Percentiles rank a stretch among this genome's conserved stretches.
Evolutionary conservation across 2,888 invertebrate genomes (phyloP).

Genomic region (Merodon equestris): DNA sequence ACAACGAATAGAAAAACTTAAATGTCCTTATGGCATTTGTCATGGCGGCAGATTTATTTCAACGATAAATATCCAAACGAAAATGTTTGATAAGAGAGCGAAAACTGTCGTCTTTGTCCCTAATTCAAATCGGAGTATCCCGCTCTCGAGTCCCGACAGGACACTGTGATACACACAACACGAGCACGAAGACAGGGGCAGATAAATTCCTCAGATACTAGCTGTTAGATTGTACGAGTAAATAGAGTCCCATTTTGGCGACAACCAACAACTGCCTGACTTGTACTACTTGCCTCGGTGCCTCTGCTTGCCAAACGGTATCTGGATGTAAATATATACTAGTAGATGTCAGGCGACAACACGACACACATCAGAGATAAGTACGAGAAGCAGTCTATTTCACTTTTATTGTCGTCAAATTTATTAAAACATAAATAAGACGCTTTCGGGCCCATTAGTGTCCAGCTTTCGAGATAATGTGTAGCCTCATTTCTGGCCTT

Average conservation of each 20-base stretch:
- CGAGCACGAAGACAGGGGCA: constrained; percentile 13
- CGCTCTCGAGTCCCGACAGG: not conserved
- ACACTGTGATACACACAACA: constrained; percentile 30
- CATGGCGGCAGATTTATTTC: constrained; percentile 66
- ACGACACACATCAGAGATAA: constrained; percentile 41
- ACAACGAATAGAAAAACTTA: constrained; percentile 26
- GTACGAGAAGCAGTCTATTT: constrained; percentile 51
- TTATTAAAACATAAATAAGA: constrained; percentile 67
- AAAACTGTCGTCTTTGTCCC: constrained; percentile 59
- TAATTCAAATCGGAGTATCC: constrained; percentile 54
- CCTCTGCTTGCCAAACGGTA: not conserved
- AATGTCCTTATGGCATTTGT: constrained; percentile 65
- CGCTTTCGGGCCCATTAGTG: constrained; percentile 63
- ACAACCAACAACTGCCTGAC: constrained; percentile 3
- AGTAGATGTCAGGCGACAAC: too few relatives aligned
- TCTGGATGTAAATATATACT: not conserved
- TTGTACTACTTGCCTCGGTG: not conserved
- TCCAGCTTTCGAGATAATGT: constrained; percentile 50
- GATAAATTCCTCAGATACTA: constrained; percentile 58
- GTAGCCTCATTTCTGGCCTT: constrained; percentile 29
- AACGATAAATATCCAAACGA: constrained; percentile 56
- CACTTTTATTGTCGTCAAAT: constrained; percentile 66
- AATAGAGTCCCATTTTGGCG: constrained; percentile 34
- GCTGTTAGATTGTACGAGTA: constrained; percentile 17
- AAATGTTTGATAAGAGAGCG: constrained; percentile 60